Conservation (phyloP, 1,140 invertebrate species). For the Brachionus asplanchnoidis region DNA sequence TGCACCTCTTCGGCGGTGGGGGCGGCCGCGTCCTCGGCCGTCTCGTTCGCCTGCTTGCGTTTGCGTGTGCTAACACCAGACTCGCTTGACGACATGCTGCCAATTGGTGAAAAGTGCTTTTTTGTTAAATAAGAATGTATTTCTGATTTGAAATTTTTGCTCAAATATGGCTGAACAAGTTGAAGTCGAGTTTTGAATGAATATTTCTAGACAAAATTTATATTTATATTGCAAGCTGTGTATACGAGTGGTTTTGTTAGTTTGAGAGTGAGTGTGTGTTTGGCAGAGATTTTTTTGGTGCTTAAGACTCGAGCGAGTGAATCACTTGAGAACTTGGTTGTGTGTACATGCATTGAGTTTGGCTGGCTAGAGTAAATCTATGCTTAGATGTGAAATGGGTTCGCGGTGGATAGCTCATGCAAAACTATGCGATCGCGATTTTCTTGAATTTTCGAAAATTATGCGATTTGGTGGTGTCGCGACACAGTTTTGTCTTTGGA, state of each 20-base stretch:
- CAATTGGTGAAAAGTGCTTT: neutral
- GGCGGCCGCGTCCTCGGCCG: neutral
- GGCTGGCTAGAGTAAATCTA: neutral
- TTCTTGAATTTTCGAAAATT: constrained; percentile 38
- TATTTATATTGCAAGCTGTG: constrained; percentile 33
- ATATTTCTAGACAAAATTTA: constrained; percentile 18
- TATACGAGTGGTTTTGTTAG: neutral
- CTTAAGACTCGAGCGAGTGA: neutral
- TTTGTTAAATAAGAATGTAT: constrained; percentile 20
- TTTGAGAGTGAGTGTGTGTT: neutral
- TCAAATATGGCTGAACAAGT: constrained; percentile 16
- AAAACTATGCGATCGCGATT: neutral
- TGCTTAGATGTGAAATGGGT: constrained; percentile 12
- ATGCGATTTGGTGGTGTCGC: neutral
- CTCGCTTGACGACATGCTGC: neutral
- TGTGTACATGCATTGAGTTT: neutral
- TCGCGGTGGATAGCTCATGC: neutral
- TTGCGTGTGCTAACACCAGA: constrained; percentile 13
- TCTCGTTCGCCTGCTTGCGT: neutral
- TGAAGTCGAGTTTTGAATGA: neutral
- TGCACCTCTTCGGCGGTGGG: neutral
- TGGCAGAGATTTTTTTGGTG: neutral
- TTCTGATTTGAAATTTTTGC: neutral
- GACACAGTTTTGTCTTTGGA: neutral
- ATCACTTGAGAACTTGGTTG: neutral